Evolutionary conservation across 1,140 invertebrate species (phyloP), one percentile per base, ranked within the genome.

Genomic region (Teleopsis dalmanni): DNA sequence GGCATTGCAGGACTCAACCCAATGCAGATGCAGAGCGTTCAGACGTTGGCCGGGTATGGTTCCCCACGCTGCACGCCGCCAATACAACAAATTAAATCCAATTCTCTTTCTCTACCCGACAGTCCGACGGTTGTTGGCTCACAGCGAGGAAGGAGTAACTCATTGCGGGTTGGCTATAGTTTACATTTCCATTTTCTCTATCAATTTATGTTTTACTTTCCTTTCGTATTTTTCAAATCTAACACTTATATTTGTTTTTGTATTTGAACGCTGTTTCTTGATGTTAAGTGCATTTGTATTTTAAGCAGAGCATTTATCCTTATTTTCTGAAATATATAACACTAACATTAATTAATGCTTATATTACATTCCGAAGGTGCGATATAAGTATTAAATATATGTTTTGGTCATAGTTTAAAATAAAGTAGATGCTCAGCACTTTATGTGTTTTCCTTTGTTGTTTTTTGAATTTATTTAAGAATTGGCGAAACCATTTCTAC

Each of bases 61-160:
- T 75, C 81, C 53, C 79, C 80, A 48, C 76, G 85, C 57, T 80
- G 85, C 51, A 62, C 63, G 40, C 85, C 85, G 48, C 85, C 86
- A 22, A 75, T 88, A 41, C 77, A 82, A 35, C 86, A 86, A 51
- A 63, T 70, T 47, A 91, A 91, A 72, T 87, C 88, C 16, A 91
- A 91, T 73, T 91, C 87, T 36, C 76, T 91, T 52, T 91, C 87
- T 42, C 72, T 91, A 48, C 89, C 88, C 21, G 88, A 92, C 69
- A 91, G 87, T 67, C 88, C 87, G 26, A 87, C 85, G 33, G 83
- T 87, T 50, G 75, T 82, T 47, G 82, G 82, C 14, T 80, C 81
- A 50, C 78, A 86, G 50, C 77, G 88, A 18, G 85, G 87, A 35
- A 75, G 88, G 51, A 91, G 88, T 31, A 91, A 91, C 70, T 91